Base-by-base conservation (phyloP, 2,888 invertebrate species). In the Luperina nickerlii region DNA sequence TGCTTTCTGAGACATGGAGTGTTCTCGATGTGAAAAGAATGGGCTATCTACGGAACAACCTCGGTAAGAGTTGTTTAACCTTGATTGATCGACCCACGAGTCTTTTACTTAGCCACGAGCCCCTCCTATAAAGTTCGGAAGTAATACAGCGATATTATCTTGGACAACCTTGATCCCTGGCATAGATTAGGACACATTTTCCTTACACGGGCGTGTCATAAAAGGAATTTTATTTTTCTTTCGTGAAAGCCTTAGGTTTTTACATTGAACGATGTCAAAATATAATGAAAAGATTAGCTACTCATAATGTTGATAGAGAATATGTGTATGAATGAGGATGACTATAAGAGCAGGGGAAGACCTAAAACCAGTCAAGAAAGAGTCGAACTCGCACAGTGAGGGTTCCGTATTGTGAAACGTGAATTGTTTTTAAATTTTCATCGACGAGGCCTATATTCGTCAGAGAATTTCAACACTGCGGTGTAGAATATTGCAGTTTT, bases 151-250 rank as follows among this genome's bases (percentile, higher is more conserved):
- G 38, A 66, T 57, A 48, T 65, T 42, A 72, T 73, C 51, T 81
- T 13, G 38, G 27, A 70, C 27, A 32, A 60, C 72, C 81, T 78
- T 72, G 51, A 20, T 9, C n/a, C 48, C 42, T n/a, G 9, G 18
- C 2, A 81, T 32, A 81, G 51, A 78, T 81, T 71, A 78, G 20
- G 15, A 15, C 32, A 81, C 27, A 60, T 60, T 78, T 71, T 72
- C 27, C 27, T 51, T 81, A 81, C 72, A 42, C 60, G 51, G 15
- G 27, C 5, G 7, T 62, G 9, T 18, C 18, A n/a, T 42, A 62
- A 62, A 78, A 60, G 1, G 1, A 20, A 20, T 32, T n/a, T 54
- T 79, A 76, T 76, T 42, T 74, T 75, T 54, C 24, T 27, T 73
- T 15, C 27, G 15, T 24, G 15, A 42, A 74, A 74, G 27, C 15